A percentile compares a stretch with the other conserved stretches of the same genome.
phyloP scores from a whole-genome alignment of 1,140 invertebrate species.

The Hyposmocoma kahamanoa region DNA sequence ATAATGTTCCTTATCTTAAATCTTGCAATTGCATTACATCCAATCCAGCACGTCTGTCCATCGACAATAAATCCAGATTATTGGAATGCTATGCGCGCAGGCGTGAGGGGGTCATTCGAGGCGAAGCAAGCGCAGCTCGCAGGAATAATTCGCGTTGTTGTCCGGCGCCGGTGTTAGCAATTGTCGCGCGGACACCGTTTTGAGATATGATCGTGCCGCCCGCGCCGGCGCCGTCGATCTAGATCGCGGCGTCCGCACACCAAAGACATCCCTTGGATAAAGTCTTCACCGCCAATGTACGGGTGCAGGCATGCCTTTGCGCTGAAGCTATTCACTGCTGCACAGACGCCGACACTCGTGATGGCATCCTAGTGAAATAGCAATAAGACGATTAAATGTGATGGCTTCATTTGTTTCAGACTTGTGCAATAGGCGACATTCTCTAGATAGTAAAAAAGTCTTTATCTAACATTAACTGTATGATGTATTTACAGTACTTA shows the following conservation, averaged over 20 bases:
- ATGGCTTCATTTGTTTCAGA: neutral
- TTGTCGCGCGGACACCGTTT: slow-evolving; percentile 52
- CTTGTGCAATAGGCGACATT: too few relatives aligned
- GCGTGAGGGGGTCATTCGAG: neutral
- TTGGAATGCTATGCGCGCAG: neutral
- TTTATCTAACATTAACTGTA: too few relatives aligned
- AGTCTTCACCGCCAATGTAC: slow-evolving; percentile 51
- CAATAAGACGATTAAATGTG: slow-evolving; percentile 2
- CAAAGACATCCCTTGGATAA: slow-evolving; percentile 60
- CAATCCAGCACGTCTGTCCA: too few relatives aligned
- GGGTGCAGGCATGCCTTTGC: slow-evolving; percentile 53
- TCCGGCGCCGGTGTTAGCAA: slow-evolving; percentile 52
- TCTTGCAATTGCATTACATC: too few relatives aligned
- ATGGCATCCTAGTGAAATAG: slow-evolving; percentile 49
- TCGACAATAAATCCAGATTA: neutral
- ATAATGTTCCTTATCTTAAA: too few relatives aligned
- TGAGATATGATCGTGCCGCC: slow-evolving; percentile 56
- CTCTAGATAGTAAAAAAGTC: too few relatives aligned
- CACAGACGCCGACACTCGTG: slow-evolving; percentile 28
- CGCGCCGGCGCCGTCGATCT: slow-evolving; percentile 51
- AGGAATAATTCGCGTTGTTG: slow-evolving; percentile 57
- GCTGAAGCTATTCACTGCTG: slow-evolving; percentile 24
- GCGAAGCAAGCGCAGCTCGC: neutral
- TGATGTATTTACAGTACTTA: too few relatives aligned
- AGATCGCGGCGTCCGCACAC: slow-evolving; percentile 52